phyloP scores from a whole-genome alignment of 1,140 invertebrate genomes.

The Bombus pascuorum region DNA sequence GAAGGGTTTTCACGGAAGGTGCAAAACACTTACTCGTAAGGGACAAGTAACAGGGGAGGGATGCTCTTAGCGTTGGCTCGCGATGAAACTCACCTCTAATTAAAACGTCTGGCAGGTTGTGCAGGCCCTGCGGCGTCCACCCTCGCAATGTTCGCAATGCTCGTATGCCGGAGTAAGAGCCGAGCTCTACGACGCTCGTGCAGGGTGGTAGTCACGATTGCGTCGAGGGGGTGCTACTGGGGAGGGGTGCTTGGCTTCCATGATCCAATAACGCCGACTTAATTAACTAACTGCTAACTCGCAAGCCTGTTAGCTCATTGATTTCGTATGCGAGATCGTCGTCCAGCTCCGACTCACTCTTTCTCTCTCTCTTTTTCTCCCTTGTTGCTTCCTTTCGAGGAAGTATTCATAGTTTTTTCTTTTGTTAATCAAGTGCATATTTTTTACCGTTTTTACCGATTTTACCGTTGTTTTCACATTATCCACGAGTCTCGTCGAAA shows the following conservation, averaged over 20 bases:
- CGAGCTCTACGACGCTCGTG: slow-evolving; percentile 51
- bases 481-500: not conserved
- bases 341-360: slow-evolving; percentile 19
- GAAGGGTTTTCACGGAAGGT: slow-evolving; percentile 48
- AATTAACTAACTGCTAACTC: slow-evolving; percentile 82
- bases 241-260: slow-evolving; percentile 79
- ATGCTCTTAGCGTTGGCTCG: slow-evolving; percentile 67
- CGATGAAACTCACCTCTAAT: slow-evolving; percentile 80
- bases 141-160: slow-evolving; percentile 71
- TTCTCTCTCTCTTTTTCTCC: not conserved
- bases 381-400: not conserved
- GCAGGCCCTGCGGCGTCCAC: slow-evolving; percentile 75
- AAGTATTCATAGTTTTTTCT: not conserved
- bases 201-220: slow-evolving; percentile 41
- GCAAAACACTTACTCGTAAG: slow-evolving; percentile 65
- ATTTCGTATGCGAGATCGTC: slow-evolving; percentile 71
- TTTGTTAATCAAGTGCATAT: not conserved
- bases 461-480: not conserved
- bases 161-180: slow-evolving; percentile 44
- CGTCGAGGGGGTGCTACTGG: slow-evolving; percentile 47
- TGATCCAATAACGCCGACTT: slow-evolving; percentile 82
- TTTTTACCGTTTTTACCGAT: not conserved
- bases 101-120: slow-evolving; percentile 80
- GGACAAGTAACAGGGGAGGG: slow-evolving; percentile 43
- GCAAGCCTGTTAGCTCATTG: slow-evolving; percentile 82